Conservation (phyloP, 1,140 invertebrate genomes). For the Diachasma alloeum region DNA sequence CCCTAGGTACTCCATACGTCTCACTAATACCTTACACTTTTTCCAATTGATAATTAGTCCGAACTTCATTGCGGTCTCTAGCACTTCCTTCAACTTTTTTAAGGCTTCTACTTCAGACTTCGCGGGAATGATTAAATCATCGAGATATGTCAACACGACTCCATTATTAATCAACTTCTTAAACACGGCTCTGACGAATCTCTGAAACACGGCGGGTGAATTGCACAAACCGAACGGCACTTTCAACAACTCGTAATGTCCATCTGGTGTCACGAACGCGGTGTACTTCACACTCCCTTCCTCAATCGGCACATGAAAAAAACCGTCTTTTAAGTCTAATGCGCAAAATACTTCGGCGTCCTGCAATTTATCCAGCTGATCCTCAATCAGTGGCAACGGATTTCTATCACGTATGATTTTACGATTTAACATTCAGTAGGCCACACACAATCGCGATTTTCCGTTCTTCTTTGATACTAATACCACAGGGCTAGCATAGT, state of each 20-base stretch:
- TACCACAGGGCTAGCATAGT: constrained; percentile 42
- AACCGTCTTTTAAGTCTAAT: too few relatives aligned
- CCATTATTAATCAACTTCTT: too few relatives aligned
- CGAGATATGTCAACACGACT: neutral
- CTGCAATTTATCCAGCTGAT: neutral
- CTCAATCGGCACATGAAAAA: neutral
- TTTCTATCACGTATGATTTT: neutral
- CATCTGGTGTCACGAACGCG: constrained; percentile 6
- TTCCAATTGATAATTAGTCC: constrained; percentile 42
- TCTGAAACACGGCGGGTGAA: neutral
- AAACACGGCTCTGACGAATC: neutral
- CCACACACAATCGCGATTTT: constrained; percentile 16
- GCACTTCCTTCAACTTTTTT: constrained; percentile 34
- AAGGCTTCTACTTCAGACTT: constrained; percentile 5
- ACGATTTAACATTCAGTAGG: neutral
- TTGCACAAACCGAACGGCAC: too few relatives aligned
- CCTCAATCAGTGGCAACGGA: neutral
- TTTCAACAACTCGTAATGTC: too few relatives aligned
- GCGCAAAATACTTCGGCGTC: neutral
- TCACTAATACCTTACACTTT: constrained; percentile 38
- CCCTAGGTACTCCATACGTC: neutral
- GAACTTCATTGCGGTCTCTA: constrained; percentile 29
- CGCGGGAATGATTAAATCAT: constrained; percentile 30
- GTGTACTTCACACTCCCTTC: constrained; percentile 6
- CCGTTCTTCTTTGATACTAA: constrained; percentile 45